A percentile compares a stretch with the other conserved stretches of the same genome.
Evolutionary conservation across 2,113 vertebrate genomes (phyloP).

Genomic region (Condylura cristata): DNA sequence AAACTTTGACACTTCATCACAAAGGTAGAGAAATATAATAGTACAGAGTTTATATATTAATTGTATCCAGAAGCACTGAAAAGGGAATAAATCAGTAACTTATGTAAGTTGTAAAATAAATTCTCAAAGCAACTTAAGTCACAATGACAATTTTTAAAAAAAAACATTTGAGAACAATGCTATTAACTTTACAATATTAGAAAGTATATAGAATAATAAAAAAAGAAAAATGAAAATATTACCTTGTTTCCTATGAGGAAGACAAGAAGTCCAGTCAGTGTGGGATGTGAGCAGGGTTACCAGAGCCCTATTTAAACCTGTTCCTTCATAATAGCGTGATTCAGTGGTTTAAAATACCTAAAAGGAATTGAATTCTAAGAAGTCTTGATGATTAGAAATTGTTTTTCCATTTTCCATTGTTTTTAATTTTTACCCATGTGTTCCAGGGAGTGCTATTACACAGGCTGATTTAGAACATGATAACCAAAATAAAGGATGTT

Average conservation of each 20-base stretch:
- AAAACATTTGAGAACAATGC: not conserved
- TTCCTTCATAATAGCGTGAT: not conserved
- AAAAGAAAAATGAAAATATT: conserved; percentile 5
- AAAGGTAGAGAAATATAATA: not conserved
- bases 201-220: not conserved
- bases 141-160: not conserved
- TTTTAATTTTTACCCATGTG: not conserved
- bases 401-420: not conserved
- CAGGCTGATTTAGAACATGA: conserved; percentile 40
- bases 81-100: not conserved
- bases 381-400: conserved; percentile 40
- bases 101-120: not conserved
- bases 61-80: not conserved
- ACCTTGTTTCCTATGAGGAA: conserved; percentile 48
- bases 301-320: conserved; percentile 16
- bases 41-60: not conserved
- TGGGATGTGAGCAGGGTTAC: not conserved
- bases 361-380: conserved; percentile 59
- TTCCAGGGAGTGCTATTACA: conserved; percentile 2
- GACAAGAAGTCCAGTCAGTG: not conserved
- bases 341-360: not conserved
- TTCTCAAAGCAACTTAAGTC: not conserved
- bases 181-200: not conserved
- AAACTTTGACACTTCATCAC: not conserved
- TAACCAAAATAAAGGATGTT: not conserved